Conservation (phyloP, 2,797 vertebrate species). For the Darevskia nairensis region DNA sequence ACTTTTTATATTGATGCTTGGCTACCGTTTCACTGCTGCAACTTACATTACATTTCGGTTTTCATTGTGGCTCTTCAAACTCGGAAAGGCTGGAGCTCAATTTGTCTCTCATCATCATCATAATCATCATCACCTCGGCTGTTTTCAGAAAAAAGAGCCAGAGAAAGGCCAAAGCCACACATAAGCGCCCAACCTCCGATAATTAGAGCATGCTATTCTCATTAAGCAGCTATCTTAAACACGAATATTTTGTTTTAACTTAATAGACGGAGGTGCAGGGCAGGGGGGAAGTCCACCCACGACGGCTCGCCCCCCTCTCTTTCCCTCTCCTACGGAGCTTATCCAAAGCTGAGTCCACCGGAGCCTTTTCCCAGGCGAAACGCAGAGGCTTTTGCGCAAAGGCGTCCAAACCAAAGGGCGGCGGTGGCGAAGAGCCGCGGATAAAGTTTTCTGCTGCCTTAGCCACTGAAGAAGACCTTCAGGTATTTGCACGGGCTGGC, state of each 20-base stretch:
- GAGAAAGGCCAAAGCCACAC: neutral
- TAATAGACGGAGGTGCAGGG: too few relatives aligned
- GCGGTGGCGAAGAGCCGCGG: neutral
- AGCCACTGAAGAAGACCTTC: neutral
- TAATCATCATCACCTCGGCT: neutral
- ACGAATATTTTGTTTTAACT: neutral
- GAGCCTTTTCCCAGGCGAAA: neutral
- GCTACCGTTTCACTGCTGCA: neutral
- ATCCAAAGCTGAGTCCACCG: too few relatives aligned
- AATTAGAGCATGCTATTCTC: neutral
- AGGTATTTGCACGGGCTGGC: neutral
- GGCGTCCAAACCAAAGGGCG: neutral
- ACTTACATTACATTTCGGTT: neutral
- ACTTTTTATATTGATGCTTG: neutral
- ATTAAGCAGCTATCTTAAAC: neutral
- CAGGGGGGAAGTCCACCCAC: too few relatives aligned
- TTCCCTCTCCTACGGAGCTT: neutral
- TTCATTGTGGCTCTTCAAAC: neutral
- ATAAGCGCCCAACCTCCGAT: neutral
- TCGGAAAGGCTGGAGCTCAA: neutral
- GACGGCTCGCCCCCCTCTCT: neutral
- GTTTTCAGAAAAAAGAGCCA: neutral
- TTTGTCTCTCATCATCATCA: neutral
- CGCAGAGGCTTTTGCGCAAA: neutral
- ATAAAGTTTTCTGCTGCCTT: neutral